Conservation (phyloP, 2,888 invertebrate genomes). For the Julus scandinavius region DNA sequence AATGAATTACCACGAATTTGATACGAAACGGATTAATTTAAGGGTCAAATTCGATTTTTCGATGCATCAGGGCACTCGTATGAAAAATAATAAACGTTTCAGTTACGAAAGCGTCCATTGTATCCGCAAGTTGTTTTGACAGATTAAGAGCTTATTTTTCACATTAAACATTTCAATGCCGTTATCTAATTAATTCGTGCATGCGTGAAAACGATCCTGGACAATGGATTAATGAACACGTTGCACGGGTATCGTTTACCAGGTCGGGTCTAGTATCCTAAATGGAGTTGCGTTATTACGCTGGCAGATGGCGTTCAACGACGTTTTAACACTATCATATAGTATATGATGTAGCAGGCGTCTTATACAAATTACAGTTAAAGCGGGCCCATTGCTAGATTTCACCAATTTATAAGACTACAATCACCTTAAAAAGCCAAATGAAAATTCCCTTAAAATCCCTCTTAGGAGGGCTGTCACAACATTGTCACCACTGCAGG, state of each 20-base stretch:
- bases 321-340: too few relatives aligned
- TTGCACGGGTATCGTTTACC: slow-evolving; percentile 7
- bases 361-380: too few relatives aligned
- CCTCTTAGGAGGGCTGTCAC: too few relatives aligned
- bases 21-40: not conserved
- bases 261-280: not conserved
- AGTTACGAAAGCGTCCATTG: slow-evolving; percentile 34
- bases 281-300: not conserved
- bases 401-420: too few relatives aligned
- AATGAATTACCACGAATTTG: not conserved
- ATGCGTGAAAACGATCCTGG: not conserved
- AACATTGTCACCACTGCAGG: too few relatives aligned
- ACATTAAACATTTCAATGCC: slow-evolving; percentile 17
- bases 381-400: too few relatives aligned
- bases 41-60: not conserved
- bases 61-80: not conserved
- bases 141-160: slow-evolving; percentile 15
- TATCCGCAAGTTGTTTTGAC: slow-evolving; percentile 8
- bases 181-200: not conserved
- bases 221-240: too few relatives aligned
- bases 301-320: not conserved
- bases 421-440: too few relatives aligned
- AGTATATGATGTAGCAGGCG: too few relatives aligned
- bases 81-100: slow-evolving; percentile 10
- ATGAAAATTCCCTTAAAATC: too few relatives aligned